These are phyloP conservation scores for Emydura subglobosa DNA, from an alignment of 2,113 vertebrate species.

Conservation along the genomic window DNA sequence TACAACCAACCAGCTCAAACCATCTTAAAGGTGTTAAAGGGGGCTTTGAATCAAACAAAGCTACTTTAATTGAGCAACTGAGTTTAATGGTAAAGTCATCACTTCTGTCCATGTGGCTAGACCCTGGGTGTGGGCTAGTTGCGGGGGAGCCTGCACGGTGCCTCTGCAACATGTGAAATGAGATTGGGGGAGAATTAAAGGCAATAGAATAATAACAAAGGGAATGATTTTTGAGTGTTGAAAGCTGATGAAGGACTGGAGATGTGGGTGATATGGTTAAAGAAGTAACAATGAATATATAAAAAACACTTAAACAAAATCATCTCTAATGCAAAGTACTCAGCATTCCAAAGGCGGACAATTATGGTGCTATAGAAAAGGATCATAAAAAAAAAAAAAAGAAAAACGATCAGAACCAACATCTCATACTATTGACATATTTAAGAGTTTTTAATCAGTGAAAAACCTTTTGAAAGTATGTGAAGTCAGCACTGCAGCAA, in stretches of 20 bases:
- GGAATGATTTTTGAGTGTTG: not conserved
- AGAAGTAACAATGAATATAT: not conserved
- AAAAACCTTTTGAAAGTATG: conserved; percentile 2
- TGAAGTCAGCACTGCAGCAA: conserved; percentile 7
- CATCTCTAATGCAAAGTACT: not conserved
- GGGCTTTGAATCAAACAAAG: too few relatives aligned
- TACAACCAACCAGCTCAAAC: not conserved
- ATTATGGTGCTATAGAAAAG: not conserved
- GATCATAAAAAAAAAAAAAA: not conserved
- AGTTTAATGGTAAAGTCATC: too few relatives aligned
- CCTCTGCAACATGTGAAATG: not conserved
- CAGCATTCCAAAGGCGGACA: too few relatives aligned
- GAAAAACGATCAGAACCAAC: accelerated
- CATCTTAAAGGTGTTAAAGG: not conserved
- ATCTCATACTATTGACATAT: too few relatives aligned
- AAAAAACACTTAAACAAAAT: not conserved
- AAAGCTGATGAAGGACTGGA: not conserved
- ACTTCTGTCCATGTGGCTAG: too few relatives aligned
- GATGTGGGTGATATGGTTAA: not conserved
- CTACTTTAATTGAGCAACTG: too few relatives aligned
- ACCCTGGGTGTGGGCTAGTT: too few relatives aligned
- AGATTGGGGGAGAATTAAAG: not conserved
- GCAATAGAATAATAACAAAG: not conserved
- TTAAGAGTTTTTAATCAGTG: not conserved
- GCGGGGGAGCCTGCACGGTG: not conserved